Base-by-base conservation (phyloP, 2,888 invertebrate species). In the Holacanthella duospinosa region DNA sequence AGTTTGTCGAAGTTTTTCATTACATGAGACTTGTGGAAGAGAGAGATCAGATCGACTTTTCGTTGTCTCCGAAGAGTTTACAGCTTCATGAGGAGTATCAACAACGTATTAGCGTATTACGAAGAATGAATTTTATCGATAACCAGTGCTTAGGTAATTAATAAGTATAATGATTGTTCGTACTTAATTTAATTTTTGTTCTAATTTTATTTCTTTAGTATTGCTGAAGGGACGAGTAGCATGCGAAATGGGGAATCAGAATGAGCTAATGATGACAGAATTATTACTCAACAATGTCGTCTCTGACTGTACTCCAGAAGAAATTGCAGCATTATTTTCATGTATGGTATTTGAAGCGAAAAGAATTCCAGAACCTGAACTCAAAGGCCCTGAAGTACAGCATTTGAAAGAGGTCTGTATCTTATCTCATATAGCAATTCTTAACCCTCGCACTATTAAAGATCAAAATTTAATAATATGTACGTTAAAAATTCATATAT, bases 271-370 rank as follows among this genome's bases (percentile, higher is more conserved):
- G 60, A 87, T 97, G 66, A 96, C 97, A 0, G 97, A 99, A 77
- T 79, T 99, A 55, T 88, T 97, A 43, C 85, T 96, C 72, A 85
- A 90, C 68, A 93, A 95, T 77, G 85, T 90, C 60, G 84, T 99
- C 70, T 88, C 88, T 0, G 86, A 89, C 74, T 83, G 92, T 66
- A 84, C 85, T 67, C 88, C 93, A 0, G 87, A 90, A 0, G 95
- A 96, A 79, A 93, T 97, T 55, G 96, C 95, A 0, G 94, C 96
- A 0, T 77, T 97, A 48, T 80, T 99, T 48, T 97, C 96, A 0
- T 87, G 89, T 60, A 82, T 96, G 70, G 94, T 99, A 48, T 96
- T 92, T 78, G 92, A 95, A 79, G 88, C 88, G 61, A 87, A 87
- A 75, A 85, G 83, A 0, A 82, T 84, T 64, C 79, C 80, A 1